Evolutionary conservation across 2,797 vertebrate species (phyloP), one percentile per base, ranked within the genome.

Genomic region (Megalops cyprinoides): DNA sequence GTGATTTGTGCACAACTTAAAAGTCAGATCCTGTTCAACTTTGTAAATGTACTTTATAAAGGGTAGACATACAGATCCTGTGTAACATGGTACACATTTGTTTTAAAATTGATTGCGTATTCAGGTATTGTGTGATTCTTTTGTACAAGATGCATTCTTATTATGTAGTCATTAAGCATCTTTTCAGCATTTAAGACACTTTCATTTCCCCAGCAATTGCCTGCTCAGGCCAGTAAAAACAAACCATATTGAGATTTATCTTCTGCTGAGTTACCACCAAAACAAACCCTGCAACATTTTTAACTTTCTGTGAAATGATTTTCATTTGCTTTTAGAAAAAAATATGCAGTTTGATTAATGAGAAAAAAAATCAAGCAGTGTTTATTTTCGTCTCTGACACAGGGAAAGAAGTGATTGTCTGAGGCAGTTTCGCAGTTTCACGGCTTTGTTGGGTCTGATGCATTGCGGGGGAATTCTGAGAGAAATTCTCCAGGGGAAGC

Each of bases 401-500:
- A 4, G 20, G 37, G 2, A n/a, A n/a, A 69, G 18, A 69, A 31
- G 69, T 39, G 42, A 28, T 5, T 28, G 46, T 74, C 46, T 46
- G 1, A 48, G 25, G 8, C 34, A 9, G 53, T 42, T 10, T 75
- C 12, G 51, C 37, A 0, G 10, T 77, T 53, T 39, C 25, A 23
- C 34, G 1, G 51, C 51, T 55, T 46, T 18, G 7, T 60, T 46
- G 20, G 23, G 37, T 60, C 48, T 39, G 39, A 14, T 55, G 55
- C n/a, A 58, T n/a, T 77, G 28, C 56, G 53, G 18, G n/a, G n/a
- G n/a, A n/a, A n/a, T n/a, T n/a, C n/a, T n/a, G n/a, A n/a, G 20
- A 77, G 51, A 77, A 53, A 20, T 37, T 76, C 31, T n/a, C 75
- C 53, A 37, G 49, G 51, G n/a, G 51, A 77, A 77, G 53, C 31